Base-by-base conservation (phyloP, 1,140 invertebrate species). In the Heliconius eleuchia region DNA sequence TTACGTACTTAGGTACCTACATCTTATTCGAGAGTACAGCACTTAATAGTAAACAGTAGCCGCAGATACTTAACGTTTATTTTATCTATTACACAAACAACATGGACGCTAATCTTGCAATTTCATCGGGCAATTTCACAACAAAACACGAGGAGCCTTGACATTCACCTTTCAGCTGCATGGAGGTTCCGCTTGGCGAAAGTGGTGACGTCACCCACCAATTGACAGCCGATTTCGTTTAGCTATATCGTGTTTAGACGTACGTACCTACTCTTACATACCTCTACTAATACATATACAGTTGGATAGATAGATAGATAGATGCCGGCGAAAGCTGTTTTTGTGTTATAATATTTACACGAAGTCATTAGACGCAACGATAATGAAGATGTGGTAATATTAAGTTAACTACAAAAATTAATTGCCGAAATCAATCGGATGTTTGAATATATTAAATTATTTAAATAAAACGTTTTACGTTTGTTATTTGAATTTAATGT, bases 101-200 rank as follows among this genome's bases (percentile, higher is more conserved):
- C 57, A 52, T 50, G 23, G 74, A 34, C 50, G 66, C 75, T 76
- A 79, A 79, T 76, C 60, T 79, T 74, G 78, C 55, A 74, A 79
- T 70, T 76, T 73, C 52, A 75, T 76, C 73, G 66, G 79, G 50
- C 79, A 80, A 76, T 80, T 80, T 77, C 79, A 81, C 78, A 81
- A 77, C 80, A 83, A 79, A 81, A 83, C 77, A 81, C 77, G 71
- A 79, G 82, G 82, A 89, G 85, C 85, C 90, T 90, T 92, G 89
- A 92, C 90, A 92, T 92, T 92, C 88, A 90, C 89, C 89, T 89
- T 88, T 90, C 82, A 79, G 80, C 76, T 83, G 83, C 85, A 85
- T 83, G 60, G 85, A 82, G 85, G 88, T 89, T 92, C 89, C 89
- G 89, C 87, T 87, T 83, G 77, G 78, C 86, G 89, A 91, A 90